Evolutionary conservation across 2,797 vertebrate species (phyloP).

Genomic region (Galago senegalensis): DNA sequence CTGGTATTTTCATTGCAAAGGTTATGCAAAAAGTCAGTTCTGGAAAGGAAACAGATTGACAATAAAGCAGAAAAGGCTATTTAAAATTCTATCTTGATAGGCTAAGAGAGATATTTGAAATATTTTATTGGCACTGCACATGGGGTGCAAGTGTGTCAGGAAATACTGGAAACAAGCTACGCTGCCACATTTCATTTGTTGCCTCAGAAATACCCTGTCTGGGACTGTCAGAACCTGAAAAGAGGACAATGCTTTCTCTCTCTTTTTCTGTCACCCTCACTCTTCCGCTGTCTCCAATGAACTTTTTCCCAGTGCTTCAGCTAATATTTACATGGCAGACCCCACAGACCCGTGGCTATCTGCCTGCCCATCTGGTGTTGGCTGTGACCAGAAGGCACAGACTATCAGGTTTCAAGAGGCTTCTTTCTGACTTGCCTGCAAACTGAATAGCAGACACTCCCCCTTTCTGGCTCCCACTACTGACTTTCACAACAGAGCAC

Average conservation of each 20-base stretch:
- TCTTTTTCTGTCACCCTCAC: slow-evolving; percentile 34
- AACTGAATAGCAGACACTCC: slow-evolving; percentile 48
- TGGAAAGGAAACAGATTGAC: slow-evolving; percentile 83
- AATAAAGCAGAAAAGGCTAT: slow-evolving; percentile 82
- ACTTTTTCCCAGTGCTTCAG: slow-evolving; percentile 48
- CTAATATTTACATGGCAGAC: slow-evolving; percentile 79
- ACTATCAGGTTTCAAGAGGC: slow-evolving; percentile 82
- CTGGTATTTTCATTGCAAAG: slow-evolving; percentile 84
- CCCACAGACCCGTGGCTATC: slow-evolving; percentile 71
- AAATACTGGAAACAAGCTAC: slow-evolving; percentile 72
- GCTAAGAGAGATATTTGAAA: slow-evolving; percentile 81
- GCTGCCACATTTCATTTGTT: slow-evolving; percentile 69
- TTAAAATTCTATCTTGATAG: slow-evolving; percentile 79
- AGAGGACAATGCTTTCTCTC: slow-evolving; percentile 66
- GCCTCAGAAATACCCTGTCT: slow-evolving; percentile 74
- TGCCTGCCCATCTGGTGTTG: slow-evolving; percentile 89
- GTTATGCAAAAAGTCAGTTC: slow-evolving; percentile 81
- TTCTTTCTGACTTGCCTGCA: slow-evolving; percentile 76
- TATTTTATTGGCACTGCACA: slow-evolving; percentile 72
- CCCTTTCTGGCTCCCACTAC: slow-evolving; percentile 8
- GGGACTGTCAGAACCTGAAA: slow-evolving; percentile 43
- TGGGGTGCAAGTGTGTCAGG: slow-evolving; percentile 46
- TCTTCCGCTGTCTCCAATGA: slow-evolving; percentile 67
- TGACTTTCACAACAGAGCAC: slow-evolving; percentile 73
- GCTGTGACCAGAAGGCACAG: slow-evolving; percentile 87